Base-by-base conservation (phyloP, 2,888 invertebrate species). In the Phlogophora meticulosa region DNA sequence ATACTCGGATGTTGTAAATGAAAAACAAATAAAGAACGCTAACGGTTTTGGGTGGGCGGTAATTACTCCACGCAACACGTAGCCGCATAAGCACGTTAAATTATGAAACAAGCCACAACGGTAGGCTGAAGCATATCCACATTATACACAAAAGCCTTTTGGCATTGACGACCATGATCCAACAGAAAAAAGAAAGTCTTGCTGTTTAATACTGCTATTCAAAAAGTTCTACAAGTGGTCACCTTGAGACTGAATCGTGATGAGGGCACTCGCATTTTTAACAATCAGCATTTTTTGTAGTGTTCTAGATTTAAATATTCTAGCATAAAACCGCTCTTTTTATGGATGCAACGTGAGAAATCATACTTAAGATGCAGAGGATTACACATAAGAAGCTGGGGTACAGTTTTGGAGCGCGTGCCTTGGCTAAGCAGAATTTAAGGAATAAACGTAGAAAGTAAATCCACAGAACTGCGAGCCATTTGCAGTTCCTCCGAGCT, bases 1-100 rank as follows among this genome's bases (percentile, higher is more conserved):
- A 43, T 69, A 61, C 62, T 57, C 52, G 55, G 53, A 68, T 77
- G 65, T 75, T 73, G 56, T 63, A 60, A 85, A 80, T 83, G 55
- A 76, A 78, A 83, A 77, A 80, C 78, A 82, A 84, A 80, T 85
- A 76, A 65, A 77, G 49, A 67, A 56, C 58, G 65, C 73, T 84
- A 75, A 77, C 75, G 60, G 53, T 69, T n/a, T 59, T 55, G 40
- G 60, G 57, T 56, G 60, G 32, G 46, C 36, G 70, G 71, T 78
- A 77, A 80, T 81, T 81, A 73, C 63, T 76, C 63, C 43, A 63
- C 69, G 74, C 56, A 59, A 76, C 69, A 56, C 61, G 53, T 66
- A 24, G 61, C 61, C 66, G 53, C 72, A 72, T 77, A 52, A 67
- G 49, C 62, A 61, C 68, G 62, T 76, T 76, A 68, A 78, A 81